Conservation (phyloP, 2,113 vertebrate genomes). For the Ameiurus melas region DNA sequence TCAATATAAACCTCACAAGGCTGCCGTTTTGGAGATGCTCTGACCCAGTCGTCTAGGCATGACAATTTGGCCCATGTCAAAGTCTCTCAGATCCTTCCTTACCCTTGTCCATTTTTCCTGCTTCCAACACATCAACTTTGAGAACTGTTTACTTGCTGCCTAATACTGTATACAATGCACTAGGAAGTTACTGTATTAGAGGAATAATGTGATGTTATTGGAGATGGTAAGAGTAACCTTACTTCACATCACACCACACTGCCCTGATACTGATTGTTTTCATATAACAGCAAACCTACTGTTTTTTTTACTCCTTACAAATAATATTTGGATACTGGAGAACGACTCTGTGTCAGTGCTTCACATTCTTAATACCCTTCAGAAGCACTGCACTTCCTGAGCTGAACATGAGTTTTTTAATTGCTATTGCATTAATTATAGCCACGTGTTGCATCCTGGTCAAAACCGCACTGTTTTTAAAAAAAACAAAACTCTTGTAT, state of each 20-base stretch:
- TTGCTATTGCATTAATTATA: neutral
- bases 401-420: neutral
- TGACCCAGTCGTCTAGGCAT: too few relatives aligned
- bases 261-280: neutral
- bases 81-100: too few relatives aligned
- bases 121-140: too few relatives aligned
- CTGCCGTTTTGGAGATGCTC: too few relatives aligned
- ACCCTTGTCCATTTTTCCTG: too few relatives aligned
- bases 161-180: too few relatives aligned
- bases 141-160: too few relatives aligned
- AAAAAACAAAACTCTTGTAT: neutral
- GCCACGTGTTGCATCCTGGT: neutral
- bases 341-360: neutral
- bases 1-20: too few relatives aligned
- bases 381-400: neutral
- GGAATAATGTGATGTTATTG: neutral
- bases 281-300: neutral
- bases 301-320: neutral
- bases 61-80: too few relatives aligned
- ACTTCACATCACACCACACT: neutral
- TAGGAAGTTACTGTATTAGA: too few relatives aligned
- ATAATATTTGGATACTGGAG: neutral
- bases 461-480: neutral
- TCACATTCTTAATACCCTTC: neutral
- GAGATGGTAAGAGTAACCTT: neutral